A percentile compares a stretch with the other conserved stretches of the same genome.
Evolutionary conservation across 23 tunicate genomes (phyloP).

Genomic region (Trididemnum miniatum): DNA sequence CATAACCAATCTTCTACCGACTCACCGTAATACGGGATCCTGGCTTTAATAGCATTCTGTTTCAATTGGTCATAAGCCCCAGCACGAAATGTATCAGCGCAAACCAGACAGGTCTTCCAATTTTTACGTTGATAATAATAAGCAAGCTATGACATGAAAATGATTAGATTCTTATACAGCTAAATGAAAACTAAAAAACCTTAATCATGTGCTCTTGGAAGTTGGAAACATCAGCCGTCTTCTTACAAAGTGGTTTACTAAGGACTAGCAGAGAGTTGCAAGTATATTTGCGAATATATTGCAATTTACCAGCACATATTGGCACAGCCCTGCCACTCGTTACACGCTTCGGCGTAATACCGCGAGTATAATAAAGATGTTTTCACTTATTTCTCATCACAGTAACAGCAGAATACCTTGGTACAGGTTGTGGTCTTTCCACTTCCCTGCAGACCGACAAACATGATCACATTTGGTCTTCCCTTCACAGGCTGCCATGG

Average conservation of each 20-base stretch:
- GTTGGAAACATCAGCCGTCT: neutral
- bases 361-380: too few relatives aligned
- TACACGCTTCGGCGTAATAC: too few relatives aligned
- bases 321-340: too few relatives aligned
- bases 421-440: slow-evolving; percentile 98
- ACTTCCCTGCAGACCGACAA: slow-evolving; percentile 98
- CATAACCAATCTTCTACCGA: too few relatives aligned
- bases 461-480: slow-evolving; percentile 88
- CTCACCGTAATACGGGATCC: slow-evolving; percentile 93
- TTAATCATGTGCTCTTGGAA: too few relatives aligned
- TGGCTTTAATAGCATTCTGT: slow-evolving; percentile 94
- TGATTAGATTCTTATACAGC: too few relatives aligned
- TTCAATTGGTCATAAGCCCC: slow-evolving; percentile 97
- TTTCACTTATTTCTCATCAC: too few relatives aligned
- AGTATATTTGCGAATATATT: too few relatives aligned
- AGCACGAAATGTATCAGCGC: slow-evolving; percentile 99
- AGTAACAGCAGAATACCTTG: slow-evolving; percentile 30
- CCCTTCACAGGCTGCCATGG: slow-evolving; percentile 97
- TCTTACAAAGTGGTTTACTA: too few relatives aligned
- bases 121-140: slow-evolving; percentile 88
- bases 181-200: neutral
- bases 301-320: too few relatives aligned
- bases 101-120: slow-evolving; percentile 92
- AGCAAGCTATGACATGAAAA: slow-evolving; percentile 59
- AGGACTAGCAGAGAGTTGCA: too few relatives aligned